Percentiles rank a stretch among this genome's conserved stretches.
Evolutionary conservation across 1,140 invertebrate genomes (phyloP).

Genomic region (Macrosteles quadrilineatus): DNA sequence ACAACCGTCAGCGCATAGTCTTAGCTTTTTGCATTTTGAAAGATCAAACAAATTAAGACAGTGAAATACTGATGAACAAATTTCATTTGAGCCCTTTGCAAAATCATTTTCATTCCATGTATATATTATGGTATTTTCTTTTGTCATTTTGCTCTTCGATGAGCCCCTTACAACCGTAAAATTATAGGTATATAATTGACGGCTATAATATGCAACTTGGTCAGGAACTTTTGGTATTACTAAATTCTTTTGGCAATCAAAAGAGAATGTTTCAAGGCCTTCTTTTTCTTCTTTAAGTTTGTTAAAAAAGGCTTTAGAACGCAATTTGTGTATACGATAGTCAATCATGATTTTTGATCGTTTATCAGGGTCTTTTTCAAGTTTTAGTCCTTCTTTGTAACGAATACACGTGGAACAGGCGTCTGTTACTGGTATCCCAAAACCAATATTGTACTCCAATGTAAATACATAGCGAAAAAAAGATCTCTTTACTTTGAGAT

Average conservation of each 20-base stretch:
- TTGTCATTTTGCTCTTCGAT: constrained; percentile 16
- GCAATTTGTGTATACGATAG: background rate
- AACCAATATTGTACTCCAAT: constrained; percentile 28
- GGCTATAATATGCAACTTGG: constrained; percentile 31
- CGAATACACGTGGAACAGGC: constrained; percentile 31
- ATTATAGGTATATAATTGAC: constrained; percentile 33
- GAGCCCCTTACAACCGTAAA: constrained; percentile 28
- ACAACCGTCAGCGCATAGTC: background rate
- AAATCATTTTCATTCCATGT: background rate
- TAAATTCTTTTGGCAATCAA: too few relatives aligned
- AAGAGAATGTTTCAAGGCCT: constrained; percentile 18
- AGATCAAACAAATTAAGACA: background rate
- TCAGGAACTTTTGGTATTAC: constrained; percentile 26
- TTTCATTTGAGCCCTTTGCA: constrained; percentile 26
- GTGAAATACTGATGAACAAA: too few relatives aligned
- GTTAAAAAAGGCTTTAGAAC: constrained; percentile 19
- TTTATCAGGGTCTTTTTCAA: constrained; percentile 24
- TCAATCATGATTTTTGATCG: background rate
- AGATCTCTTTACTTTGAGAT: constrained; percentile 29
- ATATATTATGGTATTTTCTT: constrained; percentile 18
- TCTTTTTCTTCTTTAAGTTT: constrained; percentile 22
- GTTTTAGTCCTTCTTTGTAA: constrained; percentile 27
- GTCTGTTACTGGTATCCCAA: constrained; percentile 23
- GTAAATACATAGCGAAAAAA: constrained; percentile 28
- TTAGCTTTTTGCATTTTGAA: background rate